These are phyloP conservation scores for Pygoscelis adeliae DNA, from an alignment of 2,113 vertebrate genomes.

Conservation along the genomic window DNA sequence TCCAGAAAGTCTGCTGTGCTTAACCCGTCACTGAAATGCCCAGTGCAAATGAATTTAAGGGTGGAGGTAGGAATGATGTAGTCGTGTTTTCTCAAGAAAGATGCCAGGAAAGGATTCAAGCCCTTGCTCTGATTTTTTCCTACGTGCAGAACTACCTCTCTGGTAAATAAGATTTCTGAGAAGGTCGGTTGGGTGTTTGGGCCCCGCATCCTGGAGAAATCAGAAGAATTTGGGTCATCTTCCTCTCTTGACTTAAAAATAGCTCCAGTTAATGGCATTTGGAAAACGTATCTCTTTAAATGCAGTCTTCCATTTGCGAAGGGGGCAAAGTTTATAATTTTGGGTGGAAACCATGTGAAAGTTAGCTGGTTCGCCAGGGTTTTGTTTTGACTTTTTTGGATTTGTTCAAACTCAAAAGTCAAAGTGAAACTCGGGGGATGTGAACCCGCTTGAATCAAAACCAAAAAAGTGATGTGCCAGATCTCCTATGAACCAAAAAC, in stretches of 20 bases:
- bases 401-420: slow-evolving; percentile 45
- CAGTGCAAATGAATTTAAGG: not conserved
- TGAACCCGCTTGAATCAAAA: slow-evolving; percentile 59
- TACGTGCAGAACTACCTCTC: not conserved
- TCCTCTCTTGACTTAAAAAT: not conserved
- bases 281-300: not conserved
- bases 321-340: slow-evolving; percentile 46
- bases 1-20: not conserved
- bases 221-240: slow-evolving; percentile 23
- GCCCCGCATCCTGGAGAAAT: not conserved
- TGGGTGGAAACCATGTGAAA: slow-evolving; percentile 54
- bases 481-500: slow-evolving; percentile 56
- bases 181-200: not conserved
- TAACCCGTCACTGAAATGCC: not conserved
- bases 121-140: not conserved
- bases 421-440: slow-evolving; percentile 60
- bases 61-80: not conserved
- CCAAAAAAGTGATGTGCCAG: slow-evolving; percentile 18
- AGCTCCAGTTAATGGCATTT: not conserved
- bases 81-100: not conserved
- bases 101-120: not conserved
- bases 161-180: not conserved
- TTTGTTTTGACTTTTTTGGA: slow-evolving; percentile 40
- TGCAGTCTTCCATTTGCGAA: not conserved
- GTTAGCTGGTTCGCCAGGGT: not conserved